phyloP scores from a whole-genome alignment of 1,140 invertebrate species.

The Hylyphantes graminicola region DNA sequence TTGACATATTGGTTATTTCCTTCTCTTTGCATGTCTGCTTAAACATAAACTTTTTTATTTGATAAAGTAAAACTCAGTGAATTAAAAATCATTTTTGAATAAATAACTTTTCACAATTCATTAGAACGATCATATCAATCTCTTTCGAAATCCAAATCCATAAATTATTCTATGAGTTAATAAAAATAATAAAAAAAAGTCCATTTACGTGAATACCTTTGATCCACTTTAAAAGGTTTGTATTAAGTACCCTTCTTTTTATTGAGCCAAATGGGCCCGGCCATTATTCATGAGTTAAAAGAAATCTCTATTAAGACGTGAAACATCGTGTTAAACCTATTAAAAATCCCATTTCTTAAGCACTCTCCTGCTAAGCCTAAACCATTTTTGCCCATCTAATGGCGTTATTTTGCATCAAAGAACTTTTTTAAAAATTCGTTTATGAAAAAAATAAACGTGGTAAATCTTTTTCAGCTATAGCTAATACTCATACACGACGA shows the following conservation, averaged over 20 bases:
- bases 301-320: constrained; percentile 19
- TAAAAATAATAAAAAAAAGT: not conserved
- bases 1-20: too few relatives aligned
- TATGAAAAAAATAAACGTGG: constrained; percentile 1
- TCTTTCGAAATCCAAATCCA: too few relatives aligned
- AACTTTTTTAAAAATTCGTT: too few relatives aligned
- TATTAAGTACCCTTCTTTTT: not conserved
- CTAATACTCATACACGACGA: not conserved
- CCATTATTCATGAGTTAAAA: not conserved
- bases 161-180: not conserved
- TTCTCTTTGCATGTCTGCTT: too few relatives aligned
- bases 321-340: constrained; percentile 30
- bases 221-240: not conserved
- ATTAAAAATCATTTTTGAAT: too few relatives aligned
- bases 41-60: too few relatives aligned
- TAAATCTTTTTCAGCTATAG: constrained; percentile 27
- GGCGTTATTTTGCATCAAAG: too few relatives aligned
- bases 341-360: constrained; percentile 7
- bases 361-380: not conserved
- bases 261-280: not conserved
- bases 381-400: too few relatives aligned
- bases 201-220: not conserved
- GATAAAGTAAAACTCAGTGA: too few relatives aligned
- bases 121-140: too few relatives aligned
- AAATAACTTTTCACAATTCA: too few relatives aligned